A percentile compares a stretch with the other conserved stretches of the same genome.
Evolutionary conservation across 2,797 vertebrate genomes (phyloP).

Genomic region (Macroramphosus scolopax): DNA sequence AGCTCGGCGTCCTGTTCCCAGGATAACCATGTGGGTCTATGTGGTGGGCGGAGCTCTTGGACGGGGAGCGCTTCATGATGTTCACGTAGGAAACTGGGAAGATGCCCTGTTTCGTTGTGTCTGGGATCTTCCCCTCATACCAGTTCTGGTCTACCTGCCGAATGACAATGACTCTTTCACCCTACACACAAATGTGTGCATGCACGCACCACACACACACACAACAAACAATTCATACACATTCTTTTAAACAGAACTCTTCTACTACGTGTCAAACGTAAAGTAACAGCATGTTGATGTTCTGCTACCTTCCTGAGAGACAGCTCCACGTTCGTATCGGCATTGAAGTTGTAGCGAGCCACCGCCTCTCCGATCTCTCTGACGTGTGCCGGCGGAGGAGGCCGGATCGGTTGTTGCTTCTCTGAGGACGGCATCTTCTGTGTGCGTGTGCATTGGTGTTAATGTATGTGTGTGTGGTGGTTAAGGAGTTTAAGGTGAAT

Average conservation of each 20-base stretch:
- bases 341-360: constrained; percentile 95
- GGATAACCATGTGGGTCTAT: constrained; percentile 84
- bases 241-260: not conserved
- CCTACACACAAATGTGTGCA: constrained; percentile 76
- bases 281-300: not conserved
- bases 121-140: constrained; percentile 96
- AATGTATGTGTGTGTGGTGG: too few species aligned
- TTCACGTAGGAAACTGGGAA: constrained; percentile 97
- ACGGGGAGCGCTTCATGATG: constrained; percentile 84
- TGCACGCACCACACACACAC: constrained; percentile 5
- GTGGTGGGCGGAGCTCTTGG: constrained; percentile 83
- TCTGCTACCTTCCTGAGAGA: constrained; percentile 97
- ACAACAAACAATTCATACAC: constrained; percentile 12
- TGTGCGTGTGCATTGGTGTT: not conserved
- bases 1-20: constrained; percentile 82
- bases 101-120: constrained; percentile 94
- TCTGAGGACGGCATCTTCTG: constrained; percentile 88
- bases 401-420: constrained; percentile 91
- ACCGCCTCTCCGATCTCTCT: constrained; percentile 94
- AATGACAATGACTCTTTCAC: constrained; percentile 90
- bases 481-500: too few species aligned
- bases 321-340: constrained; percentile 97
- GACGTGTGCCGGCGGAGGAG: constrained; percentile 91
- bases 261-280: not conserved
- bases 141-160: constrained; percentile 97